These are phyloP conservation scores for Sarcoramphus papa DNA, from an alignment of 2,797 vertebrate species.

Conservation along the genomic window DNA sequence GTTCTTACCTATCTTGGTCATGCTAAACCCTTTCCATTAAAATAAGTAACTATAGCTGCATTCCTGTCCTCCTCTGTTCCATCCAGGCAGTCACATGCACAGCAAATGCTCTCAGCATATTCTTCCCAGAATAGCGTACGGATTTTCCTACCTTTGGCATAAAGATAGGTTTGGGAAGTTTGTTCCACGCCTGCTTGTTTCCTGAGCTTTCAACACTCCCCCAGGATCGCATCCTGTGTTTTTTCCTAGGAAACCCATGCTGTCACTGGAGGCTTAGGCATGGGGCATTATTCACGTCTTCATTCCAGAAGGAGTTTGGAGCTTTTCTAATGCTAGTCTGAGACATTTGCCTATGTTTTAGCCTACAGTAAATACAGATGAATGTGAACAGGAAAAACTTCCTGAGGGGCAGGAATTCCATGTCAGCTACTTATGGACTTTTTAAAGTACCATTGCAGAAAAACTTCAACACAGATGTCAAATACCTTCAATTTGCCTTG, in stretches of 20 bases:
- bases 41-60: neutral
- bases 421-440: neutral
- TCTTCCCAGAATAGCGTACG: neutral
- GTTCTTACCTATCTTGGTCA: neutral
- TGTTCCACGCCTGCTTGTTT: neutral
- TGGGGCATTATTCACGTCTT: neutral
- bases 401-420: neutral
- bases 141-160: neutral
- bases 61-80: neutral
- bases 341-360: neutral
- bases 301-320: neutral
- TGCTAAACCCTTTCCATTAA: neutral
- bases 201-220: neutral
- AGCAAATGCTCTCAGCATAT: neutral
- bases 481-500: neutral
- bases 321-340: neutral
- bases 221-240: neutral
- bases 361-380: neutral
- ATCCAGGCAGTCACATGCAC: neutral
- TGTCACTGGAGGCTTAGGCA: neutral
- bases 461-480: neutral
- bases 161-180: neutral
- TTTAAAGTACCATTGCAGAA: neutral
- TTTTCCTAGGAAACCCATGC: neutral
- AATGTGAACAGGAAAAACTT: neutral